Conservation (phyloP, 2,888 invertebrate species). For the Hedya salicella region DNA sequence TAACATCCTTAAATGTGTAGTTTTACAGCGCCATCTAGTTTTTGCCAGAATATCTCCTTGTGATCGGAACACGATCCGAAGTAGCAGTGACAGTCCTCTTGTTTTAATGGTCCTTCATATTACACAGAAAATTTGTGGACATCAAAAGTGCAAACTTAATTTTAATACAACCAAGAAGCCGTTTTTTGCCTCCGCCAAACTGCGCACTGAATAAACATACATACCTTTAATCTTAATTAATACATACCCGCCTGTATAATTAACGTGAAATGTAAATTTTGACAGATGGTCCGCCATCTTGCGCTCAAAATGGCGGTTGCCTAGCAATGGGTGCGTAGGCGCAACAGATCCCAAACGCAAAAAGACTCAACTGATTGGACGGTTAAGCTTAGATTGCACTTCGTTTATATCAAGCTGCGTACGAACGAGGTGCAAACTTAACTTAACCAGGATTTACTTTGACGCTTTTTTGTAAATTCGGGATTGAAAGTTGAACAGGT, state of each 20-base stretch:
- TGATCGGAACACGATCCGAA: no score
- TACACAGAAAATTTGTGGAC: neutral
- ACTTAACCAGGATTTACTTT: neutral
- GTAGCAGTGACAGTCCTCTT: no score
- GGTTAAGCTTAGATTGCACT: neutral
- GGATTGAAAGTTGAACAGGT: conserved; percentile 60
- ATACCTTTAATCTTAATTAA: conserved; percentile 32
- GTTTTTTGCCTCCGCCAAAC: neutral
- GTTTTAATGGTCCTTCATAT: neutral
- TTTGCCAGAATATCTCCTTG: no score
- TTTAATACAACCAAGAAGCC: neutral
- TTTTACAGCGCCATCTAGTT: no score
- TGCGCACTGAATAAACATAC: conserved; percentile 4
- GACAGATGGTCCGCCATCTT: conserved; percentile 79
- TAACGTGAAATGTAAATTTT: conserved; percentile 71
- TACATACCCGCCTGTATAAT: conserved; percentile 48
- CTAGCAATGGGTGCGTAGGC: conserved; percentile 74
- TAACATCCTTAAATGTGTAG: no score
- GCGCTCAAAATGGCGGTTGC: conserved; percentile 65
- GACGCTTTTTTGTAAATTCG: neutral
- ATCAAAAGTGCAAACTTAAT: neutral
- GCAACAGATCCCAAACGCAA: conserved; percentile 54
- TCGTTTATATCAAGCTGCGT: neutral
- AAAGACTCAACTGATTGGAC: neutral
- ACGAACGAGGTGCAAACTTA: neutral